Evolutionary conservation across 37 sponge, comb jelly and placozoan species (phyloP), one percentile per base, ranked within the genome.

Genomic region (Lycopodina hypogea): DNA sequence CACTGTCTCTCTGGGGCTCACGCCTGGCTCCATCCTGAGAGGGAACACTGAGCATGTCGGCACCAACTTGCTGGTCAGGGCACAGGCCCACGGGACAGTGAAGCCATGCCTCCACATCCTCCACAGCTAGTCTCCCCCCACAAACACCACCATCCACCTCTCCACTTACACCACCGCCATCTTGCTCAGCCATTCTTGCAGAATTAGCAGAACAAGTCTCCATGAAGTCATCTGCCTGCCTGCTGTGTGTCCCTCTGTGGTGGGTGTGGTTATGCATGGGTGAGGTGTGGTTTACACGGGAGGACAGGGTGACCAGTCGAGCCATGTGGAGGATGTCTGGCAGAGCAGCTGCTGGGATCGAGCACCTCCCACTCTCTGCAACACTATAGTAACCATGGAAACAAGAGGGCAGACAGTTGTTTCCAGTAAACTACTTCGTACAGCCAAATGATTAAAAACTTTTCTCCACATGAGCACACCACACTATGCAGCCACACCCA

Each of bases 221-320:
- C 66, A 65, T 33, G 48, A 45, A 45, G 2, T 65, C 66, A 4
- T 65, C 34, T 15, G 30, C 17, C 17, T 34, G 66, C 35, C 3
- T 32, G 35, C 26, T 24, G 66, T 65, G 23, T 45, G 38, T 18
- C 34, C 28, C 28, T 6, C n/a, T n/a, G 2, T 39, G 28, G 45
- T 71, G 71, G 51, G 51, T n/a, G 48, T 50, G 48, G 71, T 42
- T 71, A 41, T 58, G 42, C 0, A 76, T 40, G 34, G 28, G 53
- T 23, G 71, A 80, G n/a, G 57, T 6, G 23, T 12, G n/a, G 67
- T 36, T 68, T 28, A 73, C 48, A 50, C 83, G 15, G 1, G 61
- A 14, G 1, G 83, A 82, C 7, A 73, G 37, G 55, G 83, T 82
- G 53, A 73, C 75, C 15, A 74, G 67, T 26, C 51, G 24, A 3